Percentiles rank a stretch among this genome's conserved stretches.
Conservation (phyloP, 2,797 vertebrate species). For the Muraenolepis orangiensis region DNA sequence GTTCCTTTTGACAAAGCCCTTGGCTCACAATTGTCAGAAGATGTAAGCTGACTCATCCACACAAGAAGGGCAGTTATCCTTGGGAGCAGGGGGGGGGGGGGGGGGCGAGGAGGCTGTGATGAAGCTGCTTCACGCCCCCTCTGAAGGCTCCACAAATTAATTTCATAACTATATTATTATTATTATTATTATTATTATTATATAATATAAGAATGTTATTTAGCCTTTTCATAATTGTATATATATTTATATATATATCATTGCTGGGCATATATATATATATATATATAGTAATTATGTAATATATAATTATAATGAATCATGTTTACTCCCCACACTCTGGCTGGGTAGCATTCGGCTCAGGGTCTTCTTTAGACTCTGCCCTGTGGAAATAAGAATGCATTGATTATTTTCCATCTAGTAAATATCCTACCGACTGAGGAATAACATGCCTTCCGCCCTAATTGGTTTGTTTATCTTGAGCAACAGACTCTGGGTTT, state of each 20-base stretch:
- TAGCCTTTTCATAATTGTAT: no score
- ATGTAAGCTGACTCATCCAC: conserved; percentile 76
- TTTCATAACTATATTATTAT: conserved; percentile 70
- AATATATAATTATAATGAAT: conserved; percentile 53
- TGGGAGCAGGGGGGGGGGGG: conserved; percentile 66
- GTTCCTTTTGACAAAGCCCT: conserved; percentile 72
- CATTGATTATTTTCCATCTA: conserved; percentile 75
- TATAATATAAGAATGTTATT: no score
- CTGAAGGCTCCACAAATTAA: conserved; percentile 67
- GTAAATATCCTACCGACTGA: conserved; percentile 71
- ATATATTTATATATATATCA: conserved; percentile 21
- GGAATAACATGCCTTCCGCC: conserved; percentile 70
- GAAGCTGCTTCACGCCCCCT: conserved; percentile 54
- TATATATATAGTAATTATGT: background rate
- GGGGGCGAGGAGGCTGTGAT: conserved; percentile 55
- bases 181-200: no score
- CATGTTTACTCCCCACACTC: conserved; percentile 51
- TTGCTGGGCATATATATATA: no score
- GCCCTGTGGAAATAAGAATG: conserved; percentile 67
- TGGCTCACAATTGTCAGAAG: conserved; percentile 74
- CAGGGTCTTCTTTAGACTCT: conserved; percentile 55
- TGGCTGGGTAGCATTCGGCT: conserved; percentile 60
- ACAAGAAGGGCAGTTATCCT: conserved; percentile 73
- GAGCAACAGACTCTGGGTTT: conserved; percentile 73
- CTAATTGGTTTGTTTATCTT: conserved; percentile 79